Base-by-base conservation (phyloP, 2,113 vertebrate genomes). In the Rutilus rutilus region DNA sequence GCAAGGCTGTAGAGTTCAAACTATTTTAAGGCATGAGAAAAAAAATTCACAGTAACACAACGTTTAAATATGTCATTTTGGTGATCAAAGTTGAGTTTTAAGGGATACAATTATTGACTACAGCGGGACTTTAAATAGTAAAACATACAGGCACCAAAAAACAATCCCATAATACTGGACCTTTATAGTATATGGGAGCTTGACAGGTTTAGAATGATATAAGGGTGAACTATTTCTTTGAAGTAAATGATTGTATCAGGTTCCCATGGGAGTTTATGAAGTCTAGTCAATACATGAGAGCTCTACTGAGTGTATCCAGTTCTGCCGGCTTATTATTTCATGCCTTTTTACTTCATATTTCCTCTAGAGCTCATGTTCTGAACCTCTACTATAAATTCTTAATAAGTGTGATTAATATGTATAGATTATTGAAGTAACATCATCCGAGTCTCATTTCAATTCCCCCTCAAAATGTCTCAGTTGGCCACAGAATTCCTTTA, bases 371-470 rank as follows among this genome's bases (percentile, higher is more conserved):
- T 19, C 78, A 64, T 80, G n/a, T 15, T 79, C 77, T 25, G 77
- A 79, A 60, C 3, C 78, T 45, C 78, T 27, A 23, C 59, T 62
- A 80, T 80, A n/a, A 27, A 80, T 80, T 80, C 78, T 27, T 80
- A 80, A 80, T 80, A 39, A 64, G 36, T 45, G 23, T 45, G 59
- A 80, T 80, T 64, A 62, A 80, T 64, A 78, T 39, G 54, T 78
- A 57, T 78, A 64, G 78, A 80, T 80, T 64, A 80, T 30, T 80
- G 12, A 79, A 42, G 27, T 12, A 59, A 59, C 52, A 78, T 78
- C 9, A 77, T 77, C 17, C 2, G 9, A 79, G 33, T 42, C 21
- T 42, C 33, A 17, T 39, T 42, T 39, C 10, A 79, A 4, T 79
- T 25, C 11, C 9, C 12, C 33, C 30, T 62, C 52, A 78, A n/a